These are phyloP conservation scores for Eueides isabella DNA, from an alignment of 1,140 invertebrate species.

Conservation along the genomic window DNA sequence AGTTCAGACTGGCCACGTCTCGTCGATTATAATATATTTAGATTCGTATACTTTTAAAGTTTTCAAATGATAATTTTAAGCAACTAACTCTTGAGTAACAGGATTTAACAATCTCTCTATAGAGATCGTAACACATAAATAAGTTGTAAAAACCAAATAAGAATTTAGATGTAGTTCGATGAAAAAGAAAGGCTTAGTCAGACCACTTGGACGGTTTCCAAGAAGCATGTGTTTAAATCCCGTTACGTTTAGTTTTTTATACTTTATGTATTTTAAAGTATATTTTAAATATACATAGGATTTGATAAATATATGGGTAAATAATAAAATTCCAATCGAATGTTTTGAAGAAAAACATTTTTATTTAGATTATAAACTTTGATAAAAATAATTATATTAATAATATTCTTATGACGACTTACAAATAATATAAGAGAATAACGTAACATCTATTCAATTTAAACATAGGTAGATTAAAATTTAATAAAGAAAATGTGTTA, in stretches of 20 bases:
- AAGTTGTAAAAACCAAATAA: too few relatives aligned
- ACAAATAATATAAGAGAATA: conserved; percentile 82
- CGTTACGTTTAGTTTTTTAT: background rate
- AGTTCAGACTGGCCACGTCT: too few relatives aligned
- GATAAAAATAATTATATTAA: conserved; percentile 83
- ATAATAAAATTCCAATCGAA: conserved; percentile 47
- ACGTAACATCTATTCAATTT: conserved; percentile 81
- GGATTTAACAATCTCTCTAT: too few relatives aligned
- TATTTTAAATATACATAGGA: too few relatives aligned
- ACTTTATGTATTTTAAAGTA: background rate
- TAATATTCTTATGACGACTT: conserved; percentile 82
- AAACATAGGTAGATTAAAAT: conserved; percentile 76
- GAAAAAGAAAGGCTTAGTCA: too few relatives aligned
- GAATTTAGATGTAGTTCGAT: too few relatives aligned
- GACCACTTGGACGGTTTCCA: too few relatives aligned
- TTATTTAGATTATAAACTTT: conserved; percentile 83
- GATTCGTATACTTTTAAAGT: too few relatives aligned
- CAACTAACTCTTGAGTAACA: too few relatives aligned
- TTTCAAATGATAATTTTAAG: too few relatives aligned
- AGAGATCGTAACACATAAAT: too few relatives aligned
- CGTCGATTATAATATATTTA: too few relatives aligned
- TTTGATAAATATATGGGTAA: conserved; percentile 20
- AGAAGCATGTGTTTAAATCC: background rate
- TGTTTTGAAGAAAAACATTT: conserved; percentile 82
- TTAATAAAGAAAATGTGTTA: conserved; percentile 77